phyloP scores from a whole-genome alignment of 2,888 invertebrate genomes.

The Deilephila porcellus region DNA sequence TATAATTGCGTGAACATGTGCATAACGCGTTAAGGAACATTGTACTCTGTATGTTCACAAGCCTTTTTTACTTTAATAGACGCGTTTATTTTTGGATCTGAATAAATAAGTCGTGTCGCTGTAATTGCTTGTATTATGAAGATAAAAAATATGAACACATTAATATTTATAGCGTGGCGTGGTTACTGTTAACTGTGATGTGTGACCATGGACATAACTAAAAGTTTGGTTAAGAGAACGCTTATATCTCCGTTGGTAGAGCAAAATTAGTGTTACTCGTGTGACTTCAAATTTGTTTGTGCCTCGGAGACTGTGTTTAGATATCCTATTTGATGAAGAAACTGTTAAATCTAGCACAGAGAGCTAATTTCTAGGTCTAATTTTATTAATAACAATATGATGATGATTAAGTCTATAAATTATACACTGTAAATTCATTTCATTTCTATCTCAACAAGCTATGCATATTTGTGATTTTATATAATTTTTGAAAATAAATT shows the following conservation, averaged over 20 bases:
- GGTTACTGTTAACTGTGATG: neutral
- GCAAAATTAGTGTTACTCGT: neutral
- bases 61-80: slow-evolving; percentile 8
- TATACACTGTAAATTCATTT: too few species aligned
- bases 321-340: too few species aligned
- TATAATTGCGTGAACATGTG: neutral
- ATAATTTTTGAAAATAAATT: too few species aligned
- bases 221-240: neutral
- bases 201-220: neutral
- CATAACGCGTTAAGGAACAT: neutral
- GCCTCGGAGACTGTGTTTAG: too few species aligned
- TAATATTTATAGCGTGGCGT: slow-evolving; percentile 12
- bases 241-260: neutral
- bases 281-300: too few species aligned
- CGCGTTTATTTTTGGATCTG: slow-evolving; percentile 28
- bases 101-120: slow-evolving; percentile 28
- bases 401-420: too few species aligned
- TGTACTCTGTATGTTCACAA: slow-evolving; percentile 11
- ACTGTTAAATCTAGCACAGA: too few species aligned
- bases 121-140: slow-evolving; percentile 31
- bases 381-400: too few species aligned
- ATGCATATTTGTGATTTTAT: too few species aligned
- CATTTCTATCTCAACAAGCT: too few species aligned
- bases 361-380: too few species aligned
- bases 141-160: slow-evolving; percentile 30